phyloP scores from a whole-genome alignment of 2,888 invertebrate species.

The Margaritifera margaritifera region DNA sequence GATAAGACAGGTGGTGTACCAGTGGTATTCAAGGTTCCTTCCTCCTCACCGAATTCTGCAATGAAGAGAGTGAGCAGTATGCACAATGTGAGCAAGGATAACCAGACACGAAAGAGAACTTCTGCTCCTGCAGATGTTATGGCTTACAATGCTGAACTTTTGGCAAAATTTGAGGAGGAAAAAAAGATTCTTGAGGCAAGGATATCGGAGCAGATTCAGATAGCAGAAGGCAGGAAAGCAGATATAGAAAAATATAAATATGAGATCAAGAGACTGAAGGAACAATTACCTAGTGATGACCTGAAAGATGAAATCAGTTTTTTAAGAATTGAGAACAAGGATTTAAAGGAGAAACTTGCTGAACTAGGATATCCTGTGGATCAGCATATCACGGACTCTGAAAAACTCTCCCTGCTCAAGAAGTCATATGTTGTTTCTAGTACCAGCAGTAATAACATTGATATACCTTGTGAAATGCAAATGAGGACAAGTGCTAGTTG shows the following conservation, averaged over 20 bases:
- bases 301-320: constrained; percentile 67
- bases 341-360: constrained; percentile 68
- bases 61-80: constrained; percentile 70
- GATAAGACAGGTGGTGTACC: constrained; percentile 49
- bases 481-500: constrained; percentile 57
- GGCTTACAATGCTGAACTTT: constrained; percentile 72
- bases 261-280: constrained; percentile 72
- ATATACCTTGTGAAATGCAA: constrained; percentile 16
- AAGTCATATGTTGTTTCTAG: constrained; percentile 23
- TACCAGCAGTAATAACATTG: constrained; percentile 15
- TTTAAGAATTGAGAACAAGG: constrained; percentile 69
- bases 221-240: constrained; percentile 73
- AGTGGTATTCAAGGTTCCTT: constrained; percentile 15
- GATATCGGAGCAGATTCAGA: constrained; percentile 73
- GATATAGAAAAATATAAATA: constrained; percentile 74
- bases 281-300: constrained; percentile 52
- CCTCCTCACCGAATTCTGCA: constrained; percentile 23
- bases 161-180: constrained; percentile 73
- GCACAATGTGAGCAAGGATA: constrained; percentile 70
- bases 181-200: constrained; percentile 71
- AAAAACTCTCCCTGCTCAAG: constrained; percentile 71
- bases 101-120: constrained; percentile 57
- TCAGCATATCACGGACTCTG: constrained; percentile 72
- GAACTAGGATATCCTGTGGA: constrained; percentile 72
- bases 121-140: constrained; percentile 69